Evolutionary conservation across 2,888 invertebrate species (phyloP).

Genomic region (Caenorhabditis sp.): DNA sequence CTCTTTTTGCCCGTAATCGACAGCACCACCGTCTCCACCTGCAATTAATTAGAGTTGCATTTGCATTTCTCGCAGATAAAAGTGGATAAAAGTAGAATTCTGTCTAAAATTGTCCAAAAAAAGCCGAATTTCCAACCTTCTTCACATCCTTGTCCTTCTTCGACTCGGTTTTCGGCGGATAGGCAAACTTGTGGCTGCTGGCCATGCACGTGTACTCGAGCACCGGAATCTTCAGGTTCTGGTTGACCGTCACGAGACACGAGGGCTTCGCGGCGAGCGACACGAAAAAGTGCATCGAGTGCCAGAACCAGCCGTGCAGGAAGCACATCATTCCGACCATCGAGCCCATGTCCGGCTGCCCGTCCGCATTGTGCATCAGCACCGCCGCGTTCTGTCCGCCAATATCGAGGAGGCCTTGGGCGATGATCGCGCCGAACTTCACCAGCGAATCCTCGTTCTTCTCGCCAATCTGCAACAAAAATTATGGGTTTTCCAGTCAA

Average conservation of each 20-base stretch:
- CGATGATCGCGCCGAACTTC: constrained; percentile 53
- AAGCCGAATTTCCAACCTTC: constrained; percentile 12
- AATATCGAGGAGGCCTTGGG: constrained; percentile 51
- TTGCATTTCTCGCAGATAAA: too few relatives aligned
- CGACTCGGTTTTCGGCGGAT: constrained; percentile 47
- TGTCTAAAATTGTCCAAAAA: too few relatives aligned
- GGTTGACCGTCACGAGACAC: constrained; percentile 43
- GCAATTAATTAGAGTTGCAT: too few relatives aligned
- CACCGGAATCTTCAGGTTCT: constrained; percentile 47
- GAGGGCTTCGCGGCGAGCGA: constrained; percentile 51
- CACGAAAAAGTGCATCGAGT: constrained; percentile 55
- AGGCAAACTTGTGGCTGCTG: constrained; percentile 34
- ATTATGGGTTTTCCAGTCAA: too few relatives aligned
- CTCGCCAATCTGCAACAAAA: constrained; percentile 34
- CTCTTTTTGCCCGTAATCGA: constrained; percentile 57
- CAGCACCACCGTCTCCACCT: constrained; percentile 51
- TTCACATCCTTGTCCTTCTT: constrained; percentile 56
- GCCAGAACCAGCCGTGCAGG: constrained; percentile 60
- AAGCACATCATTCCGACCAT: constrained; percentile 61
- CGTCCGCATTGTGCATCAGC: constrained; percentile 45
- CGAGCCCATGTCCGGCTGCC: constrained; percentile 50
- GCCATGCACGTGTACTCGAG: constrained; percentile 26
- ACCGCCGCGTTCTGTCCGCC: constrained; percentile 55
- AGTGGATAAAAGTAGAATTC: not conserved
- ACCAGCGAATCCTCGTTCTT: constrained; percentile 57